Evolutionary conservation across 1,140 invertebrate genomes (phyloP).

Genomic region (Drosophila santomea): DNA sequence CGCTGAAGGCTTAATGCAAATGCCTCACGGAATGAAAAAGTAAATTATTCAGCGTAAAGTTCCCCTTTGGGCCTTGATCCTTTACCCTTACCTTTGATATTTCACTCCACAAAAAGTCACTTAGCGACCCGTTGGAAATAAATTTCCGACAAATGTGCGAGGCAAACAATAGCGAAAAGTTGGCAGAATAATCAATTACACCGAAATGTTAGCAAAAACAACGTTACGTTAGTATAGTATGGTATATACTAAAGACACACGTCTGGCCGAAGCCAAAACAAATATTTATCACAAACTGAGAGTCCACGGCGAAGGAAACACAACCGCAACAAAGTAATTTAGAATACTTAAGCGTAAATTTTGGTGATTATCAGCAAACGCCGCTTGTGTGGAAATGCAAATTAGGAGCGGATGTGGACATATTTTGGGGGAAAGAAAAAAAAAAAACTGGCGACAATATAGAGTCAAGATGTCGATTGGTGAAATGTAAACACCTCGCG

Average conservation of each 20-base stretch:
- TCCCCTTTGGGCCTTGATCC: neutral
- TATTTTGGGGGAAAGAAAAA: neutral
- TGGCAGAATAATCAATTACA: slow-evolving; percentile 52
- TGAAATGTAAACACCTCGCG: slow-evolving; percentile 41
- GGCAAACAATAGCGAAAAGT: slow-evolving; percentile 42
- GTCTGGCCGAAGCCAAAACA: slow-evolving; percentile 42
- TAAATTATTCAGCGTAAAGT: neutral
- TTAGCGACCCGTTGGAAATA: slow-evolving; percentile 36
- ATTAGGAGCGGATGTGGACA: slow-evolving; percentile 13
- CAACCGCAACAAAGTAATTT: slow-evolving; percentile 41
- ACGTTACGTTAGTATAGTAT: neutral
- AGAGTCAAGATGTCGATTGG: slow-evolving; percentile 40
- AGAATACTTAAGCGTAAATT: slow-evolving; percentile 39
- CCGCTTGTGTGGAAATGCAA: slow-evolving; percentile 30
- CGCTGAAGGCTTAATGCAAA: neutral
- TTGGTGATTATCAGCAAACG: slow-evolving; percentile 37
- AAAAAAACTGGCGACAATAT: slow-evolving; percentile 16
- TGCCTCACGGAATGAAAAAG: neutral
- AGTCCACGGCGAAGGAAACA: neutral
- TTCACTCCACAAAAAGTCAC: slow-evolving; percentile 20
- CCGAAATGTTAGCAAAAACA: slow-evolving; percentile 29
- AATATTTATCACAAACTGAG: slow-evolving; percentile 43
- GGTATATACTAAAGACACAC: slow-evolving; percentile 18
- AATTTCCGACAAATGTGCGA: slow-evolving; percentile 35
- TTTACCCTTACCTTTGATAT: slow-evolving; percentile 5